Percentiles rank a stretch among this genome's conserved stretches.
These are phyloP conservation scores for Heliopora coerulea DNA, from an alignment of 92 coral and sea anemone genomes.

Conservation along the genomic window DNA sequence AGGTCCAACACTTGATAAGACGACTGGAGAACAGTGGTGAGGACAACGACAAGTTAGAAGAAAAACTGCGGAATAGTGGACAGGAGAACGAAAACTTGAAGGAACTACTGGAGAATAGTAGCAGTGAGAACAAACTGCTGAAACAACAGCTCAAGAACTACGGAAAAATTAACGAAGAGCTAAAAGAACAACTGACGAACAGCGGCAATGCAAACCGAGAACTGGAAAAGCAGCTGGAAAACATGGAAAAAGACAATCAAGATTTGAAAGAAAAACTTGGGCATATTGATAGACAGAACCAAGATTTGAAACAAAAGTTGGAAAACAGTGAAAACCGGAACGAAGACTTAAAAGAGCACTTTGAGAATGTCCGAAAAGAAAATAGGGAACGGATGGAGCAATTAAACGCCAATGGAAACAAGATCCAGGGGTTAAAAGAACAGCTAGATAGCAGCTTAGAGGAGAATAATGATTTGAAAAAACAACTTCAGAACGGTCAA, in stretches of 20 bases:
- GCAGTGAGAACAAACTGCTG: neutral
- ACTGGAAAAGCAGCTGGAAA: neutral
- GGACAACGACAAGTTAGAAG: neutral
- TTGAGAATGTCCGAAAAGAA: neutral
- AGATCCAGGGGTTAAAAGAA: slow-evolving; percentile 16
- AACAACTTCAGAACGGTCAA: neutral
- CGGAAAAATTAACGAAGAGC: neutral
- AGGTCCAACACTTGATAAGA: neutral
- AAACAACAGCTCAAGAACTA: neutral
- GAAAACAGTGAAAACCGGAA: neutral
- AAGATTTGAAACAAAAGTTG: neutral
- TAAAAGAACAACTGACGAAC: neutral
- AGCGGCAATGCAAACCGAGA: neutral
- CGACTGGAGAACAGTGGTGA: neutral
- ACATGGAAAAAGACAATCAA: neutral
- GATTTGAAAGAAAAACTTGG: neutral
- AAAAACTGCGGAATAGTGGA: neutral
- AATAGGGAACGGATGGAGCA: slow-evolving; percentile 10
- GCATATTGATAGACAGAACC: neutral
- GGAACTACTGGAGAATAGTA: neutral
- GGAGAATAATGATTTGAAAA: neutral
- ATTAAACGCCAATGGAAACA: neutral
- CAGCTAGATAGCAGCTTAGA: neutral
- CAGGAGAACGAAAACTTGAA: neutral
- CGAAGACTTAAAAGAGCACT: neutral